A percentile compares a stretch with the other conserved stretches of the same genome.
Conservation (phyloP, 2,888 invertebrate species). For the Melieria picta region DNA sequence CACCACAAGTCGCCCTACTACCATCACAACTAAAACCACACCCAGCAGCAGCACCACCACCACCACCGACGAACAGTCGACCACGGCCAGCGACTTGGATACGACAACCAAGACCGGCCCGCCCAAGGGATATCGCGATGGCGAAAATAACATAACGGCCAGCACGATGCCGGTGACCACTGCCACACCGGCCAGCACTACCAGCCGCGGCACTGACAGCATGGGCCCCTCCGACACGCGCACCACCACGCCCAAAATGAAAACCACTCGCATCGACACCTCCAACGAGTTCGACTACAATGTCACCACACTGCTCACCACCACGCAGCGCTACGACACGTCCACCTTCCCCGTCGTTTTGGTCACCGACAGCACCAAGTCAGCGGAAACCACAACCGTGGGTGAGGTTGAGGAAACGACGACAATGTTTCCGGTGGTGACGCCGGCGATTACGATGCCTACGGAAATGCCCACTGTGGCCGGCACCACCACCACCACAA, state of each 20-base stretch:
- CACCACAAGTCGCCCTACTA: slow-evolving; percentile 42
- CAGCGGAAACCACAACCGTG: slow-evolving; percentile 42
- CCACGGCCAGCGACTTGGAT: slow-evolving; percentile 44
- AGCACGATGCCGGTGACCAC: slow-evolving; percentile 36
- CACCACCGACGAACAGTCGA: slow-evolving; percentile 37
- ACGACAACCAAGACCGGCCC: slow-evolving; percentile 57
- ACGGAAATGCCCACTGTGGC: slow-evolving; percentile 52
- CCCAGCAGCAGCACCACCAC: slow-evolving; percentile 38
- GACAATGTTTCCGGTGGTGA: slow-evolving; percentile 47
- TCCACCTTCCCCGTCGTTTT: slow-evolving; percentile 45
- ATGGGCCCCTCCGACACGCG: slow-evolving; percentile 49
- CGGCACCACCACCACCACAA: slow-evolving; percentile 49
- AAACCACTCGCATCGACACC: slow-evolving; percentile 63
- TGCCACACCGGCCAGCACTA: slow-evolving; percentile 23
- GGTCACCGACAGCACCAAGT: slow-evolving; percentile 38
- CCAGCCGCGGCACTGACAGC: slow-evolving; percentile 46
- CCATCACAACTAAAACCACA: slow-evolving; percentile 34
- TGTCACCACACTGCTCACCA: slow-evolving; percentile 49
- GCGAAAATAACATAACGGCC: slow-evolving; percentile 64
- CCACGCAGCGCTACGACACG: slow-evolving; percentile 47
- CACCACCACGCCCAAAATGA: slow-evolving; percentile 58
- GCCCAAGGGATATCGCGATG: slow-evolving; percentile 65
- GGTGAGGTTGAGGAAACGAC: slow-evolving; percentile 36
- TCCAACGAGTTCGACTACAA: slow-evolving; percentile 58
- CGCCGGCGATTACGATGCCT: slow-evolving; percentile 43